phyloP scores from a whole-genome alignment of 2,113 vertebrate species.

The Apeltes quadracus region DNA sequence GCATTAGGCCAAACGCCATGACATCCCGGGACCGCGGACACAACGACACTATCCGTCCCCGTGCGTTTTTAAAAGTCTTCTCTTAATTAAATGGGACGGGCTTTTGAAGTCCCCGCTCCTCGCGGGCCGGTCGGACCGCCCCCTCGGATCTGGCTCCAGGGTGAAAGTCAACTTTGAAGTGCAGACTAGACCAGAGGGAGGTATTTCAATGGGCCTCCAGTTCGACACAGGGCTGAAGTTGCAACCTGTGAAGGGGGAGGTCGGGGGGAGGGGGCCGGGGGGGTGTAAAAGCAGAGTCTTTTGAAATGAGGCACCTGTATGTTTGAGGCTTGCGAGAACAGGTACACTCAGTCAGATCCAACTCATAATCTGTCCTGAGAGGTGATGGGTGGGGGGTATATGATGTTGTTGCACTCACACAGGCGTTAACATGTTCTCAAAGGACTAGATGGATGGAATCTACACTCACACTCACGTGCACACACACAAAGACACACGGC shows the following conservation, averaged over 20 bases:
- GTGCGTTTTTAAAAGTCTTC: background rate
- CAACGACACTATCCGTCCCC: slow-evolving; percentile 33
- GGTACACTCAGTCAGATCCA: slow-evolving; percentile 63
- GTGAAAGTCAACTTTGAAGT: slow-evolving; percentile 74
- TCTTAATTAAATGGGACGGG: slow-evolving; percentile 48
- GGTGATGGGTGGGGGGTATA: slow-evolving; percentile 20
- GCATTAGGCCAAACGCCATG: background rate
- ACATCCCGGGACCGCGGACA: slow-evolving; percentile 14
- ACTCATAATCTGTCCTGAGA: slow-evolving; percentile 59
- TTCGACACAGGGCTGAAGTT: slow-evolving; percentile 63
- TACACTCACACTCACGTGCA: slow-evolving; percentile 1
- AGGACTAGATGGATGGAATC: slow-evolving; percentile 58
- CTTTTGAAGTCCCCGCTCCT: slow-evolving; percentile 57
- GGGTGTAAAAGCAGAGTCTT: slow-evolving; percentile 44
- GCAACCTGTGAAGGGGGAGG: slow-evolving; percentile 44
- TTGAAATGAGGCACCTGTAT: slow-evolving; percentile 76
- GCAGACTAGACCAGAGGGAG: slow-evolving; percentile 64
- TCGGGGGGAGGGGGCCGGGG: slow-evolving; percentile 14
- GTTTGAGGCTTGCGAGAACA: slow-evolving; percentile 71
- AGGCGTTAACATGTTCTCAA: slow-evolving; percentile 67
- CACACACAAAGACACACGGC: background rate
- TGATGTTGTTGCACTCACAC: slow-evolving; percentile 61
- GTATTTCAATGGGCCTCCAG: slow-evolving; percentile 71
- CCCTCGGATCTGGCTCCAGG: slow-evolving; percentile 61
- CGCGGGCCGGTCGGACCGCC: slow-evolving; percentile 25